A percentile compares a stretch with the other conserved stretches of the same genome.
Evolutionary conservation across 1,140 invertebrate genomes (phyloP).

Genomic region (Philopotamus ludificatus): DNA sequence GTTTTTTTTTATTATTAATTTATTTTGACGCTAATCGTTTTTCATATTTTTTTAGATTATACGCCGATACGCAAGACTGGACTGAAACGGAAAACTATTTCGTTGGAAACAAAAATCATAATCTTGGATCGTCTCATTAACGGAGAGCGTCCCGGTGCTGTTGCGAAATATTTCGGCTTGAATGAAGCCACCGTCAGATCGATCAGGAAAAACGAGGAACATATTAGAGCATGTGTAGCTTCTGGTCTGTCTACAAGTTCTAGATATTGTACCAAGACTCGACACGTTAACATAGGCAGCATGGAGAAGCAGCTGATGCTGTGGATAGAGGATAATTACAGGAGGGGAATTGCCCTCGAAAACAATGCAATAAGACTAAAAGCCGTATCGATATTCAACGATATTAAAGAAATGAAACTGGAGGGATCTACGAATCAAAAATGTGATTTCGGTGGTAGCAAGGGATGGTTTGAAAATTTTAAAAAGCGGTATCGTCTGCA

Average conservation of each 20-base stretch:
- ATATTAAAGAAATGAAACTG: too few relatives aligned
- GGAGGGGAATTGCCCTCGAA: conserved; percentile 9
- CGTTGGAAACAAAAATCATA: too few relatives aligned
- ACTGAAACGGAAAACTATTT: too few relatives aligned
- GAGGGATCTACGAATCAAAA: too few relatives aligned
- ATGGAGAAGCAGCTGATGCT: conserved; percentile 27
- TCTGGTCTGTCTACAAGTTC: conserved; percentile 15
- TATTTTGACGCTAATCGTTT: too few relatives aligned
- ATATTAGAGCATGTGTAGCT: conserved; percentile 20
- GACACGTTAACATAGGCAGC: conserved; percentile 1
- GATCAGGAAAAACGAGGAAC: conserved; percentile 21
- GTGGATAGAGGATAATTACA: conserved; percentile 23
- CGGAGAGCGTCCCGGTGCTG: conserved; percentile 12
- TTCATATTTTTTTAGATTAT: too few relatives aligned
- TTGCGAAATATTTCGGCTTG: conserved; percentile 19
- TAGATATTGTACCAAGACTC: conserved; percentile 1
- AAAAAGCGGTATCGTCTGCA: too few relatives aligned
- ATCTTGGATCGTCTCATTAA: conserved; percentile 15
- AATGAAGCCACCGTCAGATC: conserved; percentile 26
- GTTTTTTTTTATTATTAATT: too few relatives aligned
- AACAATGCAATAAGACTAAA: conserved; percentile 21
- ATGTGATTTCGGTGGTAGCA: too few relatives aligned
- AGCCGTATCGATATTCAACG: too few relatives aligned
- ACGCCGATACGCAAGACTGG: too few relatives aligned
- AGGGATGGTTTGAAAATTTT: too few relatives aligned